Conservation (phyloP, 2,797 vertebrate genomes). For the Muraenolepis orangiensis region DNA sequence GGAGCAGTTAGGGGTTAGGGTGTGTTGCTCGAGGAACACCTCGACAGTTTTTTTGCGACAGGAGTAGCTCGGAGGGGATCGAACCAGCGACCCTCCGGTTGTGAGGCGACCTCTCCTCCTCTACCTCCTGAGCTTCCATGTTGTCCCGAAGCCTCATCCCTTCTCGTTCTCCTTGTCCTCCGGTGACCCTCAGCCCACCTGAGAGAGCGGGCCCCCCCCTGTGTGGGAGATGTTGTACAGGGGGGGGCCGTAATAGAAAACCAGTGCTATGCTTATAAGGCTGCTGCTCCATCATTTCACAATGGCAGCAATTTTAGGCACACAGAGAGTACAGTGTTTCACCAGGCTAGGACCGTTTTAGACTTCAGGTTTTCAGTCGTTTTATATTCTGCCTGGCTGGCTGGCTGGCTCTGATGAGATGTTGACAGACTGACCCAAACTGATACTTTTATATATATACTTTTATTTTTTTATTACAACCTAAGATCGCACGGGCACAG, state of each 20-base stretch:
- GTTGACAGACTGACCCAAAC: conserved; percentile 58
- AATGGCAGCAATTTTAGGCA: conserved; percentile 41
- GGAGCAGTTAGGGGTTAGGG: no score
- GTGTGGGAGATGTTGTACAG: conserved; percentile 47
- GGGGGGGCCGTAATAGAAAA: conserved; percentile 36
- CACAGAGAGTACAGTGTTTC: conserved; percentile 43
- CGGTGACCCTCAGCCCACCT: neutral
- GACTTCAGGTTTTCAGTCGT: conserved; percentile 46
- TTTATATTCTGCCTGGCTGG: conserved; percentile 40
- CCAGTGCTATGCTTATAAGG: neutral
- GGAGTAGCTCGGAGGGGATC: no score
- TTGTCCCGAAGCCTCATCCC: neutral
- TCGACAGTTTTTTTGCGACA: no score
- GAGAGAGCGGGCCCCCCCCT: conserved; percentile 3
- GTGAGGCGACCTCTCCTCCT: no score
- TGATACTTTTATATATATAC: conserved; percentile 31
- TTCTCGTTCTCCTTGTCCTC: neutral
- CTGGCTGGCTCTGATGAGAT: conserved; percentile 53
- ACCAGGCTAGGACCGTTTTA: conserved; percentile 41
- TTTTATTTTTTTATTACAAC: conserved; percentile 20
- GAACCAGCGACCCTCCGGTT: no score
- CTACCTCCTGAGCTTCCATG: no score
- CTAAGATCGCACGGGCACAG: conserved; percentile 32
- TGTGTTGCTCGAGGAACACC: no score
- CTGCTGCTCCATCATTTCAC: conserved; percentile 35